These are phyloP conservation scores for Azemiops feae DNA, from an alignment of 2,113 vertebrate species.

Conservation along the genomic window DNA sequence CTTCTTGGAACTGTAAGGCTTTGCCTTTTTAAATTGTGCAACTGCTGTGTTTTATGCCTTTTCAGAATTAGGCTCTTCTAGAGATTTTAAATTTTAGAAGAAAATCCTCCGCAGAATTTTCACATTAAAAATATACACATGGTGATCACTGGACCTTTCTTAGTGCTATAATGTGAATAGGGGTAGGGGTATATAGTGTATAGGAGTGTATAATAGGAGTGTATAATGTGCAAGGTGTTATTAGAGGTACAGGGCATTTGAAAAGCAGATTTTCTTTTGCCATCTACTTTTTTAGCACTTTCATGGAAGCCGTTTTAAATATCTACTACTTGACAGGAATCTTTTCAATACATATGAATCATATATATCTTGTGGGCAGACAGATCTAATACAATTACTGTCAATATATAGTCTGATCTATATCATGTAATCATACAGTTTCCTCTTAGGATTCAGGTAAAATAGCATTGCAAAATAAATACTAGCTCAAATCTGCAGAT, in stretches of 20 bases:
- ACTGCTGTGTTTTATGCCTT: neutral
- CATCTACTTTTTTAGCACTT: neutral
- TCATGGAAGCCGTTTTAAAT: neutral
- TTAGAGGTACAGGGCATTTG: neutral
- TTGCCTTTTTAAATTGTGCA: neutral
- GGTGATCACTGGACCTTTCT: neutral
- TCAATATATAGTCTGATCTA: neutral
- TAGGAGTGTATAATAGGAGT: no score
- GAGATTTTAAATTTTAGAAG: neutral
- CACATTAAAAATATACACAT: neutral
- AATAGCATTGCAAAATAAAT: neutral
- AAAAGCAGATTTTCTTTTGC: neutral
- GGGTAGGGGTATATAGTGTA: neutral
- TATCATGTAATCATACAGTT: neutral
- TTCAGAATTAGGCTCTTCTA: neutral
- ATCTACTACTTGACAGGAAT: neutral
- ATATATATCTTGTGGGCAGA: neutral
- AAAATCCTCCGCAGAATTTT: neutral
- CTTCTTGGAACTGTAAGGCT: neutral
- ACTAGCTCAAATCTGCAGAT: neutral
- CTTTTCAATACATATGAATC: neutral
- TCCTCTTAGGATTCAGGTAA: neutral
- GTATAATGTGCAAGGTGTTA: neutral
- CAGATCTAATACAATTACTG: neutral
- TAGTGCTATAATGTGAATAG: neutral